Percentiles rank a stretch among this genome's conserved stretches.
Evolutionary conservation across 2,113 vertebrate genomes (phyloP).

Genomic region (Microcebus lehilahytsara): DNA sequence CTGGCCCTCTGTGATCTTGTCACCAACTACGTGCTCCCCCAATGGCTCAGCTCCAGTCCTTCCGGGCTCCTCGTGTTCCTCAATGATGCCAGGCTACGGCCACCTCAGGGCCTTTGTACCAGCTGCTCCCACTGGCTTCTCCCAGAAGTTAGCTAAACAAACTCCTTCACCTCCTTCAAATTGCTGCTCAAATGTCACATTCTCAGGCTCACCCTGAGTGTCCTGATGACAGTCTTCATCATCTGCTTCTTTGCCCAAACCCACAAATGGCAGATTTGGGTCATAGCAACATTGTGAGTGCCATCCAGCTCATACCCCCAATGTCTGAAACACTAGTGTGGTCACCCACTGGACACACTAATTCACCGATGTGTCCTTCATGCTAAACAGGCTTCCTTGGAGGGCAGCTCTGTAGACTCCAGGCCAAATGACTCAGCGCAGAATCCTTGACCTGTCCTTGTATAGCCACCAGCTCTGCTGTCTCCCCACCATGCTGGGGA

Average conservation of each 20-base stretch:
- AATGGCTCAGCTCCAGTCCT: neutral
- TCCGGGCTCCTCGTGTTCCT: neutral
- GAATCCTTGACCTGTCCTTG: neutral
- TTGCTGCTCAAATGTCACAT: neutral
- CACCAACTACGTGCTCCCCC: neutral
- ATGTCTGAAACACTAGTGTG: neutral
- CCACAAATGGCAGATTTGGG: neutral
- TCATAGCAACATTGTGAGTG: neutral
- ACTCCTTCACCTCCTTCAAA: neutral
- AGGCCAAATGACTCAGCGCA: neutral
- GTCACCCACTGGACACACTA: neutral
- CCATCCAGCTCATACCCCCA: neutral
- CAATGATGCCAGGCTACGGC: neutral
- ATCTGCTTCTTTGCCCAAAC: neutral
- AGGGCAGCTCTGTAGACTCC: neutral
- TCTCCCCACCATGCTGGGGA: neutral
- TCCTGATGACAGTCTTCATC: neutral
- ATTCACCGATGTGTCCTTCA: neutral
- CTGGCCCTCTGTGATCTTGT: neutral
- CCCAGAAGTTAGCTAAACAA: neutral
- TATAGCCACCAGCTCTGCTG: neutral
- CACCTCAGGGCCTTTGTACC: neutral
- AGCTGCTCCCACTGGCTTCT: neutral
- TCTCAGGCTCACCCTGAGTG: neutral
- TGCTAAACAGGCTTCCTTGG: neutral